phyloP scores from a whole-genome alignment of 1,140 invertebrate species.

The Anoplophora glabripennis region DNA sequence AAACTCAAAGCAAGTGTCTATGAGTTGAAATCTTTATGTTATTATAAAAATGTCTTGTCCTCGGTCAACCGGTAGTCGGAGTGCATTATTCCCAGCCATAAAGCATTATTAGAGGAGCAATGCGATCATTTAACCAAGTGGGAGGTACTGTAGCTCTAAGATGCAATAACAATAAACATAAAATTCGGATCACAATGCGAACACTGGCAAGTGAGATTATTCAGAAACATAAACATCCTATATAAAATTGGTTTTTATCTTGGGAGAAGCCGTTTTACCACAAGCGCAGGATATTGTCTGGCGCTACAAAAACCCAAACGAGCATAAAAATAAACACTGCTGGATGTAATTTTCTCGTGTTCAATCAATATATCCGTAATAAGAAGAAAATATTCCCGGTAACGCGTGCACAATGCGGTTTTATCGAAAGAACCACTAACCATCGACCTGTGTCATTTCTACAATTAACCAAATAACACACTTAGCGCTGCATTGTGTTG shows the following conservation, averaged over 20 bases:
- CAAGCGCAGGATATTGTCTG: slow-evolving; percentile 23
- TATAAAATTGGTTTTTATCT: slow-evolving; percentile 14
- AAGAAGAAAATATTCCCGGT: slow-evolving; percentile 24
- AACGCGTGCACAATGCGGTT: slow-evolving; percentile 30
- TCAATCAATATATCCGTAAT: slow-evolving; percentile 30
- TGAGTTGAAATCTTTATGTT: too few species aligned
- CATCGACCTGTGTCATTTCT: slow-evolving; percentile 27
- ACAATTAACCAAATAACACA: background rate
- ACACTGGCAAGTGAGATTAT: background rate
- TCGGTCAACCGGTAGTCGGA: too few species aligned
- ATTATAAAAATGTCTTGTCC: too few species aligned
- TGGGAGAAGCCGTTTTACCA: slow-evolving; percentile 11
- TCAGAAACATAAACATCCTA: slow-evolving; percentile 10
- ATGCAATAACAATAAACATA: slow-evolving; percentile 17
- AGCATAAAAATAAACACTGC: slow-evolving; percentile 15
- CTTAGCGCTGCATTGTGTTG: background rate
- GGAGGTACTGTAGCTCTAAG: slow-evolving; percentile 13
- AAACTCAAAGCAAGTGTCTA: too few species aligned
- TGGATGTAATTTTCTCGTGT: slow-evolving; percentile 26
- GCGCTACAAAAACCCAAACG: slow-evolving; percentile 19
- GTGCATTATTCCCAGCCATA: too few species aligned
- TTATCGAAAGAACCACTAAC: slow-evolving; percentile 27
- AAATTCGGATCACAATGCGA: slow-evolving; percentile 13
- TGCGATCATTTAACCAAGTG: slow-evolving; percentile 13
- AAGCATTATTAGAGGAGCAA: too few species aligned